Evolutionary conservation across 2,888 invertebrate species (phyloP).

Genomic region (Mesorhabditis belari): DNA sequence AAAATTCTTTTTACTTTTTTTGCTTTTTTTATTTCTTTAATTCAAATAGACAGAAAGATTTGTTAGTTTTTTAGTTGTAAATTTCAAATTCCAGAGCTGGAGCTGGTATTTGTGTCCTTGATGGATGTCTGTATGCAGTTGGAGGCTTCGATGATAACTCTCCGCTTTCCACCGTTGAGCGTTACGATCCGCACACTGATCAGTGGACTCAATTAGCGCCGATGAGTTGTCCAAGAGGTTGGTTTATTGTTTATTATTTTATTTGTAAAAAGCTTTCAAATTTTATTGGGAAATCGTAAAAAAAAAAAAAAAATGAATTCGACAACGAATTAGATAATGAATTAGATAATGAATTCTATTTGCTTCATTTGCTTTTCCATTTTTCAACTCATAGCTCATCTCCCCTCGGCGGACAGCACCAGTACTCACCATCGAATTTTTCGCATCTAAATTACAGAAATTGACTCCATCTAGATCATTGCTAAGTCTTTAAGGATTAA

Average conservation of each 20-base stretch:
- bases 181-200: conserved; percentile 57
- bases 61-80: no score
- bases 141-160: conserved; percentile 59
- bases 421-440: background rate
- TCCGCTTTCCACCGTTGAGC: conserved; percentile 52
- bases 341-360: no score
- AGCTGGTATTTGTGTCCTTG: conserved; percentile 57
- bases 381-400: background rate
- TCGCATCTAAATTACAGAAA: background rate
- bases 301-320: no score
- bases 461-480: background rate
- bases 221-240: conserved; percentile 45
- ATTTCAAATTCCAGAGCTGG: conserved; percentile 57
- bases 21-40: no score
- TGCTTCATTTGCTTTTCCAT: no score
- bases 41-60: no score
- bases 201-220: conserved; percentile 43
- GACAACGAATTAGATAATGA: no score
- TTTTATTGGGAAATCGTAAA: no score
- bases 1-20: no score
- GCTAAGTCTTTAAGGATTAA: no score
- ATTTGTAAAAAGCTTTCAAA: no score
- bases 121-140: conserved; percentile 55
- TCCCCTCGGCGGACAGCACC: background rate
- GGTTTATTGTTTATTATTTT: no score